These are phyloP conservation scores for Rhopilema esculentum DNA, from an alignment of 30 jellyfish, hydroid and myxozoan genomes.

Conservation along the genomic window DNA sequence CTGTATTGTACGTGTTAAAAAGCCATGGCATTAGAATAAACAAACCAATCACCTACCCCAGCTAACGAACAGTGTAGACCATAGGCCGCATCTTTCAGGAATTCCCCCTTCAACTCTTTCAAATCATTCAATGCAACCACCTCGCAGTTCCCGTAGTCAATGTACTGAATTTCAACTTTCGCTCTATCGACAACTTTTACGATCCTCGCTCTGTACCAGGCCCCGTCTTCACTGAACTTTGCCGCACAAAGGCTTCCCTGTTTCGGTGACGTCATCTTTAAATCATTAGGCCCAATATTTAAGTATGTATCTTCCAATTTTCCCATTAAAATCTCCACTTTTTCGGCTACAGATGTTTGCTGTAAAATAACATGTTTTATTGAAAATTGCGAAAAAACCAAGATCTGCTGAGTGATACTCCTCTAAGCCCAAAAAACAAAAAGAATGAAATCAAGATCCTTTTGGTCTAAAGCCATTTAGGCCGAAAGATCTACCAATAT, in stretches of 20 bases:
- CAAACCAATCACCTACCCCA: conserved; percentile 6
- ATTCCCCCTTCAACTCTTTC: conserved; percentile 53
- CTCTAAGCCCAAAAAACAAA: no score
- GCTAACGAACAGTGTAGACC: conserved; percentile 65
- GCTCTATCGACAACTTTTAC: conserved; percentile 45
- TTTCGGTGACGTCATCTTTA: conserved; percentile 24
- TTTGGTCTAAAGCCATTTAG: no score
- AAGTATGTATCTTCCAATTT: conserved; percentile 61
- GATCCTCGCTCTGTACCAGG: conserved; percentile 81
- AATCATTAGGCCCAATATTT: conserved; percentile 11
- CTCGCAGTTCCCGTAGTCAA: conserved; percentile 85
- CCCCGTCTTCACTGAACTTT: conserved; percentile 68
- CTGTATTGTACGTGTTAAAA: no score
- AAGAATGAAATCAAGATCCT: no score
- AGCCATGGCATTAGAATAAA: no score
- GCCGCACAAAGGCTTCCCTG: conserved; percentile 77
- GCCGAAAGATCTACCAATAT: no score
- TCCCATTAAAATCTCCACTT: conserved; percentile 43
- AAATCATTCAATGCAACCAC: conserved; percentile 7
- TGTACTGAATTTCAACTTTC: conserved; percentile 43
- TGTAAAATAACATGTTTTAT: background rate
- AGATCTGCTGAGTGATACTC: background rate
- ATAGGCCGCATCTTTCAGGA: conserved; percentile 45
- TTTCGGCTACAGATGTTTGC: conserved; percentile 3
- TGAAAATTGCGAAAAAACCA: background rate